Base-by-base conservation (phyloP, 2,113 vertebrate species). In the Leiothrix lutea region DNA sequence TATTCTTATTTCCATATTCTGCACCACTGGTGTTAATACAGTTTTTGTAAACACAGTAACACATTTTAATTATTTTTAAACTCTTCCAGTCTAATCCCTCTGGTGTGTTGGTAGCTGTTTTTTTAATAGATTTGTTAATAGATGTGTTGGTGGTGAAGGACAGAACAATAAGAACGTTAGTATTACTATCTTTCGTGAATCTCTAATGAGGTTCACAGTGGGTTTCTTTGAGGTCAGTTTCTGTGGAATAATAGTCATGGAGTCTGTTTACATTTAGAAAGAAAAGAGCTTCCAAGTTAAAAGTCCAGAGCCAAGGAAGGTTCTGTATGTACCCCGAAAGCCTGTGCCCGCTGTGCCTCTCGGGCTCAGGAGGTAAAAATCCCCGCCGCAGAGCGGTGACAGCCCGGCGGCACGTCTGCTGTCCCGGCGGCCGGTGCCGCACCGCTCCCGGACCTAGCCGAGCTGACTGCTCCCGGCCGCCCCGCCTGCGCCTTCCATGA, bases 391-490 rank as follows among this genome's bases (percentile, higher is more conserved):
- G 2, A 9, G 29, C 3, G 58, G 35, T 8, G 25, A 1, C 42
- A 22, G 22, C 35, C 6, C 20, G 5, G 1, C 2, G 19, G 10
- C 31, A 2, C 14, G 2, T 2, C 23, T 5, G 22, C 47, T 19
- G 26, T 29, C 29, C 28, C 22, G 7, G 33, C 5, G 7, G 36
- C 36, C 20, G 19, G 13, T 3, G 24, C 69, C 2, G 36, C 4
- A 45, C 57, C 11, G 7, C 45, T 31, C 42, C 16, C 22, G 2
- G 21, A 12, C 3, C 5, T 2, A 14, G 1, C 21, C 25, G 22
- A 29, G 12, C 1, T 23, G 6, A 22, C 10, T 28, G 38, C 24
- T 45, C 25, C 17, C 28, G 24, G 24, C 21, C 13, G 21, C 29
- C 42, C 14, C 38, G 31, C 70, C 64, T 2, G 16, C 50, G 1